Evolutionary conservation across 2,113 vertebrate genomes (phyloP), one percentile per base, ranked within the genome.

Genomic region (Arenaria interpres): DNA sequence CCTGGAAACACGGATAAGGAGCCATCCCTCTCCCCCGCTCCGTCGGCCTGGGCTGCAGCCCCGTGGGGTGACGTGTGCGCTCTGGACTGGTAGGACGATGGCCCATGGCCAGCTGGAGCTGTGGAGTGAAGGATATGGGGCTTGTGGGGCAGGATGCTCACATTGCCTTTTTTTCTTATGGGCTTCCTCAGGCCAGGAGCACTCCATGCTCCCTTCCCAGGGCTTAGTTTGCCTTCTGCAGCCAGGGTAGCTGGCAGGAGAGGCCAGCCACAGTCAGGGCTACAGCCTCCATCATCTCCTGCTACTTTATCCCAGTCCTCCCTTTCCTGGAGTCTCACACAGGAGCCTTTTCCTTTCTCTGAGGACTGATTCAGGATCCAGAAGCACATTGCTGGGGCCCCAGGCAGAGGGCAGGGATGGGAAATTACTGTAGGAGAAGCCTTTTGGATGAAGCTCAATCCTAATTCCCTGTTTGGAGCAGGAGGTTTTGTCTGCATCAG

Each of bases 1-100:
- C 16, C 63, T n/a, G 43, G 66, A 64, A 75, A 15, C 7, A 10
- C 30, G 1, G 5, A 9, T 2, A 41, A 67, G 75, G 43, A 79
- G 45, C 14, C 2, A 1, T 46, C 30, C 48, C 53, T 56, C 41
- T 88, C 30, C 43, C 18, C 25, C 0, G 2, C 60, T 84, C 50
- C 2, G 0, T 19, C 85, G 67, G 60, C n/a, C 50, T n/a, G 51
- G 37, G 10, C 66, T 43, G 53, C 90, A 93, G 78, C 56, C 37
- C 83, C 63, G 48, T 1, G 0, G 37, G 59, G 14, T 22, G 60
- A 21, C 2, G 0, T 6, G 1, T 5, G 60, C 1, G 4, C 69
- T 64, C 64, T 0, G 0, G 41, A 5, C 20, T 3, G 12, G 41
- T 14, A 24, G 3, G 4, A 35, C 1, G 4, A 16, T 19, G 56